Base-by-base conservation (phyloP, 2,797 vertebrate genomes). In the Spinus olivaceus region DNA sequence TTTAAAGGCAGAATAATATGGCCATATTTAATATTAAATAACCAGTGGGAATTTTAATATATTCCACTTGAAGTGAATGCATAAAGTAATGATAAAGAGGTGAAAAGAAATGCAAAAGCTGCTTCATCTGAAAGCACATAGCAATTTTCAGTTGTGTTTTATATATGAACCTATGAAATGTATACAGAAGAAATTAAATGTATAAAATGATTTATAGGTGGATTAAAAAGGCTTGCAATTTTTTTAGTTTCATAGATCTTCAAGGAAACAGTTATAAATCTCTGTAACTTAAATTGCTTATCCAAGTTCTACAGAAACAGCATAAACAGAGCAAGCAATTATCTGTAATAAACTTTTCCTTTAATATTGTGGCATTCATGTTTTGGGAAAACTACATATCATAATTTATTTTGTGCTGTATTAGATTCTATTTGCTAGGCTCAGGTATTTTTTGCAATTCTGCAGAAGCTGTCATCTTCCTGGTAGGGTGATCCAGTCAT, bases 311-410 rank as follows among this genome's bases (percentile, higher is more conserved):
- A 96, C 92, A 96, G 95, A 96, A 97, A 92, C 70, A 94, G 66
- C 79, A 95, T 95, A 97, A 98, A 97, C 88, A 97, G 92, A 97
- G 64, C 82, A 93, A 97, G 93, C 93, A 97, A 98, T 98, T 98
- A 98, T 97, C 95, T 97, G 88, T 97, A 97, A 98, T 98, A 97
- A 98, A 98, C 95, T 95, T 97, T 97, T 97, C 91, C 94, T 97
- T 97, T 97, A 97, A 97, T 97, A 96, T 69, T 86, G 76, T 96
- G 86, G 77, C 88, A 95, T 91, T 97, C 84, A 63, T 24, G 28
- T 86, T 96, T 97, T 93, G 89, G 85, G 83, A 95, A 94, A 90
- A 84, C 46, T 90, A 86, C 66, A 54, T 54, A 39, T 84, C 61
- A 81, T 95, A 96, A 96, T 95, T 92, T 85, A 85, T 92, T 87